These are phyloP conservation scores for Apis mellifera DNA, from an alignment of 1,140 invertebrate species.

Conservation along the genomic window Amel_HAv3.1 CM009943.2:11054501-11055000, in stretches of 20 bases:
- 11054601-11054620: slow-evolving; percentile 41
- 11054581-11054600: neutral
- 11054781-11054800: neutral
- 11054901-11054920: too few species aligned
- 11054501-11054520: neutral
- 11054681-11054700: neutral
- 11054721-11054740: neutral
- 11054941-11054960: too few species aligned
- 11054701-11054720: neutral
- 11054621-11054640: neutral
- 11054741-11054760: neutral
- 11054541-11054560: neutral
- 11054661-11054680: neutral
- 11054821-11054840: neutral
- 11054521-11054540: neutral
- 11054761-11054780: neutral
- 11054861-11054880: neutral
- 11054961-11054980: too few species aligned
- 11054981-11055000: too few species aligned
- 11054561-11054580: slow-evolving; percentile 4
- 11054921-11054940: too few species aligned
- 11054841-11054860: neutral
- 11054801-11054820: neutral
- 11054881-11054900: too few species aligned
- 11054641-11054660: neutral